Percentiles rank a stretch among this genome's conserved stretches.
Evolutionary conservation across 2,113 vertebrate species (phyloP).

Genomic region (Cariama cristata): DNA sequence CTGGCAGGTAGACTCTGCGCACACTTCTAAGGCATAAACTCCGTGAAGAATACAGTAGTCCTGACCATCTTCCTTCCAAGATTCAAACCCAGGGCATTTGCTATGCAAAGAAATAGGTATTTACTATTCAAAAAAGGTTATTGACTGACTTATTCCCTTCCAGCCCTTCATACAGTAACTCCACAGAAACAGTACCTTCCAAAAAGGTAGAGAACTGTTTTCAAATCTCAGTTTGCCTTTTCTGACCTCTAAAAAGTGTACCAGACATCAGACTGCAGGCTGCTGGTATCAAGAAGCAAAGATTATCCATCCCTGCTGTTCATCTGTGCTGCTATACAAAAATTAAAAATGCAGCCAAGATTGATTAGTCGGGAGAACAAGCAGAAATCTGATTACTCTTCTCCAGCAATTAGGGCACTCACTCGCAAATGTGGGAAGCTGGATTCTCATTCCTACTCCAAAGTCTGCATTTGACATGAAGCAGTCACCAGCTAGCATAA

Average conservation of each 20-base stretch:
- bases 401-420: not conserved
- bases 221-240: not conserved
- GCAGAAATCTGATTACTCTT: not conserved
- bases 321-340: not conserved
- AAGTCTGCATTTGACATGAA: not conserved
- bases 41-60: not conserved
- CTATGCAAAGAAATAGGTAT: not conserved
- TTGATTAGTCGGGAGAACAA: conserved; percentile 5
- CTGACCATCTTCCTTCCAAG: not conserved
- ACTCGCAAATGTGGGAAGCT: not conserved
- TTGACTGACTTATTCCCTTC: not conserved
- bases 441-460: not conserved
- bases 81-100: not conserved
- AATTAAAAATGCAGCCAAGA: not conserved
- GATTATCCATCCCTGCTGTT: not conserved
- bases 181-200: not conserved
- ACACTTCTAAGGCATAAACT: not conserved
- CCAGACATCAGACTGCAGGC: not conserved
- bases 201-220: not conserved
- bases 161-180: not conserved
- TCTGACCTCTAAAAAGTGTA: not conserved
- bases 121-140: not conserved
- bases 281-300: not conserved
- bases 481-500: not conserved
- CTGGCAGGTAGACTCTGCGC: not conserved